Percentiles rank a stretch among this genome's conserved stretches.
These are phyloP conservation scores for Acomys russatus DNA, from an alignment of 2,797 vertebrate genomes.

Conservation along the genomic window DNA sequence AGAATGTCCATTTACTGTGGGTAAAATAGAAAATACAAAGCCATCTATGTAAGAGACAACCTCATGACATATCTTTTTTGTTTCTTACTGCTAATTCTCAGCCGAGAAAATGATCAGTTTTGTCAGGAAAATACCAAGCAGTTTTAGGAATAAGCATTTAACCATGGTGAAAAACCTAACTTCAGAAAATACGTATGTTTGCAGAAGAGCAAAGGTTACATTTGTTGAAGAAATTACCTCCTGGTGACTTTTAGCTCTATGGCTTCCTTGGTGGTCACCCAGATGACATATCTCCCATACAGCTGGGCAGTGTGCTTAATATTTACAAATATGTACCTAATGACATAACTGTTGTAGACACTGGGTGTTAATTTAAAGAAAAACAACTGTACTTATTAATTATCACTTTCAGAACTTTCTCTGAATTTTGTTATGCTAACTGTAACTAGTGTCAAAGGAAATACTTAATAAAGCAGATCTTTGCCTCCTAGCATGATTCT, in stretches of 20 bases:
- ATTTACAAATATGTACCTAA: background rate
- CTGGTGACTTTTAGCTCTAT: background rate
- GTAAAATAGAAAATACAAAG: background rate
- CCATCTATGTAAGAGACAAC: background rate
- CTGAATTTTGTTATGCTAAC: background rate
- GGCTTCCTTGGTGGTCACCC: background rate
- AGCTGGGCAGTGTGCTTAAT: background rate
- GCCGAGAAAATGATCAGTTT: background rate
- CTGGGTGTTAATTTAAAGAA: background rate
- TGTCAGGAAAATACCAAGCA: background rate
- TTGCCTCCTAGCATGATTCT: background rate
- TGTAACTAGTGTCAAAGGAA: background rate
- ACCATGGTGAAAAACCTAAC: background rate
- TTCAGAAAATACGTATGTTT: background rate
- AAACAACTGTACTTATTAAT: slow-evolving; percentile 1
- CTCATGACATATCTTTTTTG: background rate
- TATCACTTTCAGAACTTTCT: background rate
- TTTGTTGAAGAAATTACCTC: background rate
- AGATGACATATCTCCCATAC: too few relatives aligned
- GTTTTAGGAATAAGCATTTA: background rate
- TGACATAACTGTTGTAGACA: background rate
- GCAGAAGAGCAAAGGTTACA: background rate
- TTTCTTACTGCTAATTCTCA: background rate
- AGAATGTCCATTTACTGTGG: background rate
- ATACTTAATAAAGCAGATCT: background rate